A percentile compares a stretch with the other conserved stretches of the same genome.
phyloP scores from a whole-genome alignment of 1,140 invertebrate genomes.

The Cepaea nemoralis region DNA sequence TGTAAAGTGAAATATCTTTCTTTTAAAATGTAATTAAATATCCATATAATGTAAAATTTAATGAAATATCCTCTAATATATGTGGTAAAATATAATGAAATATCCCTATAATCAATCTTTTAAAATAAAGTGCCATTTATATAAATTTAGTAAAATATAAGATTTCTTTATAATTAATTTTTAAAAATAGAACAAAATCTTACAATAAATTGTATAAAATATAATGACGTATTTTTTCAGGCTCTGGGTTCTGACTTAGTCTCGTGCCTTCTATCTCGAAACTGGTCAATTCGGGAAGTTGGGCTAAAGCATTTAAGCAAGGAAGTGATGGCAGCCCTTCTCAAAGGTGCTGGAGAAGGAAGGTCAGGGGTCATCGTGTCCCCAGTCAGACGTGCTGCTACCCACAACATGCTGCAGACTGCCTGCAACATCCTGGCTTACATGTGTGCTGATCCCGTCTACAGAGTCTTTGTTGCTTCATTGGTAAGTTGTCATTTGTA shows the following conservation, averaged over 20 bases:
- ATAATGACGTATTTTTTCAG: slow-evolving; percentile 44
- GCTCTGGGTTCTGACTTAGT: slow-evolving; percentile 72
- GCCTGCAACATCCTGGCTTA: slow-evolving; percentile 71
- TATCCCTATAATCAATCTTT: no score
- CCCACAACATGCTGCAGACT: slow-evolving; percentile 64
- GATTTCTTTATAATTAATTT: no score
- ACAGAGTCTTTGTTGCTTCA: slow-evolving; percentile 73
- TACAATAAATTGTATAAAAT: neutral
- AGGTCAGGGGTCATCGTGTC: slow-evolving; percentile 58
- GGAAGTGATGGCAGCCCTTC: slow-evolving; percentile 62
- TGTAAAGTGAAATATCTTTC: no score
- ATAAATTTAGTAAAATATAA: no score
- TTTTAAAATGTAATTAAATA: no score
- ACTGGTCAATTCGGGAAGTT: slow-evolving; percentile 73
- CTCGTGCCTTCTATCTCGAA: slow-evolving; percentile 71
- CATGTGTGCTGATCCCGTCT: slow-evolving; percentile 73
- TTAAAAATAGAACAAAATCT: no score
- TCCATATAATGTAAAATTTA: no score
- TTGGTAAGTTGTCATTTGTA: slow-evolving; percentile 64
- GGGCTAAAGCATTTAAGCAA: slow-evolving; percentile 69
- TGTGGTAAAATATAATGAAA: no score
- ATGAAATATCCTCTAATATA: no score
- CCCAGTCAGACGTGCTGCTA: slow-evolving; percentile 53
- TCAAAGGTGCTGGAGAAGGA: slow-evolving; percentile 60
- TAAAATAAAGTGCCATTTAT: no score